Conservation (phyloP, 2,888 invertebrate genomes). For the Epinotia nisella region DNA sequence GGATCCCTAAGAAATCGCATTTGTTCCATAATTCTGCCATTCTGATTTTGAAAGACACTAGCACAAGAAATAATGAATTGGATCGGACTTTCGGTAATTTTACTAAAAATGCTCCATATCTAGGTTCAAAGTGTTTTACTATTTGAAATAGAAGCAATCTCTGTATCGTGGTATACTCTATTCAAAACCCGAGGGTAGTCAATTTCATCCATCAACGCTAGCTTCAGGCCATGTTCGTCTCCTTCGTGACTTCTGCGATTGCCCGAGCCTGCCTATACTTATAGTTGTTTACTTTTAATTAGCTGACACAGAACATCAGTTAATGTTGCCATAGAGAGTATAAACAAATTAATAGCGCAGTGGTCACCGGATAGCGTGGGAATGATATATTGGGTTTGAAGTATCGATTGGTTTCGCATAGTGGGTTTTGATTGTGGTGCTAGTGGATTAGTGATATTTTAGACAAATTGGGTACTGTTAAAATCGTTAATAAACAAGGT, state of each 20-base stretch:
- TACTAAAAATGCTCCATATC: no score
- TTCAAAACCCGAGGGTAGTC: conserved; percentile 56
- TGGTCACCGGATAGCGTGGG: conserved; percentile 66
- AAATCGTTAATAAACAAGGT: not conserved
- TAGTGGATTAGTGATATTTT: conserved; percentile 23
- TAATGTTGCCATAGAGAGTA: conserved; percentile 57
- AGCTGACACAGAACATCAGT: conserved; percentile 66
- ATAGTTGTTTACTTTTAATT: conserved; percentile 78
- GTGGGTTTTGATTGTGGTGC: conserved; percentile 34
- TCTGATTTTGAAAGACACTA: no score
- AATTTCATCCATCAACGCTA: conserved; percentile 72
- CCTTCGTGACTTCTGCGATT: conserved; percentile 75
- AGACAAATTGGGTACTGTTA: conserved; percentile 9
- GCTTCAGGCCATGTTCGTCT: conserved; percentile 71
- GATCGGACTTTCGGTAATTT: no score
- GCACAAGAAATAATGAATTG: no score
- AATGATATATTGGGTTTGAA: conserved; percentile 62
- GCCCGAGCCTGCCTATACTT: conserved; percentile 58
- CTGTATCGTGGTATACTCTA: conserved; percentile 51
- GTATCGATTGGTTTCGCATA: conserved; percentile 35
- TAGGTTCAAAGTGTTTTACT: no score
- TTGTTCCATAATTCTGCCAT: no score
- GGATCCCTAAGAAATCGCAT: no score
- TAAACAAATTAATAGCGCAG: conserved; percentile 57
- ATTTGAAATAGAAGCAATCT: conserved; percentile 5